Evolutionary conservation across 2,797 vertebrate species (phyloP).

Genomic region (Nasua narica): DNA sequence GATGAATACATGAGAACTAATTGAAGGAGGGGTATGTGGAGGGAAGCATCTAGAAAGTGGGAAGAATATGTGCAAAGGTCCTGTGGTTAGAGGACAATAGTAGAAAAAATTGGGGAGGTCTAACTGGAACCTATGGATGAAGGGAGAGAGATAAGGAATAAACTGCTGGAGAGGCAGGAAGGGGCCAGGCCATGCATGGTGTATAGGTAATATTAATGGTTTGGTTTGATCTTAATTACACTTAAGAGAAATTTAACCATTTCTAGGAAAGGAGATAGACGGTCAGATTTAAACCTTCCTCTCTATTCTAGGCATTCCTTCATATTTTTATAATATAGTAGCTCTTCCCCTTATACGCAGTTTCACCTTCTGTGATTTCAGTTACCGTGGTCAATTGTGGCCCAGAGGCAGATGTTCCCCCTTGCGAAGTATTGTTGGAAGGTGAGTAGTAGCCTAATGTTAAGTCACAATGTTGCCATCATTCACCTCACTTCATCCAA

Average conservation of each 20-base stretch:
- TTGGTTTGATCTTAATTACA: constrained; percentile 2
- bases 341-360: background rate
- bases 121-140: background rate
- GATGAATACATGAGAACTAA: background rate
- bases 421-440: background rate
- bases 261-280: background rate
- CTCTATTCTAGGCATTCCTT: background rate
- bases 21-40: background rate
- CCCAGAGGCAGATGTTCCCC: background rate
- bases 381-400: background rate
- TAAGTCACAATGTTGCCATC: background rate
- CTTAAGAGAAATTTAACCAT: background rate
- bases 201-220: background rate
- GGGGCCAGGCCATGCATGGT: background rate
- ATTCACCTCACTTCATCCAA: background rate
- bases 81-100: background rate
- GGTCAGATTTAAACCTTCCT: background rate
- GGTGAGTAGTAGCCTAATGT: background rate
- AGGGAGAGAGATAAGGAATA: background rate
- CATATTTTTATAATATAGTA: background rate
- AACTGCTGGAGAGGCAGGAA: background rate
- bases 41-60: background rate
- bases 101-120: background rate
- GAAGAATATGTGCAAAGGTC: background rate
- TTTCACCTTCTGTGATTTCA: background rate